These are phyloP conservation scores for Pristis pectinata DNA, from an alignment of 2,797 vertebrate species.

Conservation along the genomic window DNA sequence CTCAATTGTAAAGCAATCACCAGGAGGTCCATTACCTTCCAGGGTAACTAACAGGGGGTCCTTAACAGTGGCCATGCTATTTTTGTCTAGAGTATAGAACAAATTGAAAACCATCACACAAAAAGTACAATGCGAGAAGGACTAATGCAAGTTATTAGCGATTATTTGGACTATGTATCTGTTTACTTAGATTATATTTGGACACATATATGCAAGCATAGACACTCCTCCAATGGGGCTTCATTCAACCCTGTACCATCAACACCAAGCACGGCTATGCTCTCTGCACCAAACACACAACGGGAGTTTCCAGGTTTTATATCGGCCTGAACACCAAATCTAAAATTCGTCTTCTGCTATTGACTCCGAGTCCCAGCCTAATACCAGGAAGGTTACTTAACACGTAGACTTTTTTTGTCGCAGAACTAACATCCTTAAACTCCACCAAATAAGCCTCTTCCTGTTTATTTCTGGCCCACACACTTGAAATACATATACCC, in stretches of 20 bases:
- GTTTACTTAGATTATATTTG: no score
- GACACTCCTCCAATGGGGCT: neutral
- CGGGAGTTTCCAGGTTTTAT: neutral
- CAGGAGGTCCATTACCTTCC: neutral
- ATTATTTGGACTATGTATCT: neutral
- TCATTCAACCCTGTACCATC: neutral
- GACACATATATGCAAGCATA: neutral
- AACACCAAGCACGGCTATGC: neutral
- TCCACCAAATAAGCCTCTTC: neutral
- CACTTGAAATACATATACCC: neutral
- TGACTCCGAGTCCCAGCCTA: no score
- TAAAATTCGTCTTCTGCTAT: neutral
- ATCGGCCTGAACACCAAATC: neutral
- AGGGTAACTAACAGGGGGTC: neutral
- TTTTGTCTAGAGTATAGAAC: neutral
- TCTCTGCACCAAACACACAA: neutral
- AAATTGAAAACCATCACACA: neutral
- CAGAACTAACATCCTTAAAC: neutral
- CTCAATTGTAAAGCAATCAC: neutral
- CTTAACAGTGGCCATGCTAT: neutral
- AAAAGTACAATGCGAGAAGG: neutral
- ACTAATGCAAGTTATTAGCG: no score
- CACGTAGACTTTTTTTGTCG: neutral
- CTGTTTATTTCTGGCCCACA: neutral
- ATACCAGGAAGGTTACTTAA: no score